These are phyloP conservation scores for Lamellibrachia columna DNA, from an alignment of 2,888 invertebrate species.

Conservation along the genomic window DNA sequence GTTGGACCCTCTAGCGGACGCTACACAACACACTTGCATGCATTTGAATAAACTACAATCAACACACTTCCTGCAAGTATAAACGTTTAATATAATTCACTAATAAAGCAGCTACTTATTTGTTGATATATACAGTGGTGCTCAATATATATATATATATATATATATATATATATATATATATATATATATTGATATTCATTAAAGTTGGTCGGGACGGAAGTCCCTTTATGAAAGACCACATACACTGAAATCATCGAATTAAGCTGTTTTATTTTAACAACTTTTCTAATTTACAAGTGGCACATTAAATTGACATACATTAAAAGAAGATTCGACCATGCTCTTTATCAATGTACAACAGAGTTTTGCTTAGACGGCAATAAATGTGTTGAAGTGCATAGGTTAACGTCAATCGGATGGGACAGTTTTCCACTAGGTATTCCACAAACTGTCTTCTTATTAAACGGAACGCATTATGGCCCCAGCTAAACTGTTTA, in stretches of 20 bases:
- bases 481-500: neutral
- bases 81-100: no score
- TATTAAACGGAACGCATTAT: slow-evolving; percentile 5
- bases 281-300: neutral
- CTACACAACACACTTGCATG: neutral
- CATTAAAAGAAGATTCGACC: neutral
- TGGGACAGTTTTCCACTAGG: neutral
- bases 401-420: neutral
- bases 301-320: neutral
- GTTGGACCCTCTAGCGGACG: neutral
- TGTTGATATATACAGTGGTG: neutral
- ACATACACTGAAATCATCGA: neutral
- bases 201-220: neutral
- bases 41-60: neutral
- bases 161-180: no score
- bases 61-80: no score
- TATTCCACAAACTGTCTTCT: neutral
- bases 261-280: neutral
- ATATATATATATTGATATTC: no score
- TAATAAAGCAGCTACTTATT: neutral
- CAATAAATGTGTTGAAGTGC: neutral
- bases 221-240: neutral
- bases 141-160: neutral
- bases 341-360: neutral
- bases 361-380: neutral